Evolutionary conservation across 2,797 vertebrate genomes (phyloP).

Genomic region (Luscinia megarhynchos): DNA sequence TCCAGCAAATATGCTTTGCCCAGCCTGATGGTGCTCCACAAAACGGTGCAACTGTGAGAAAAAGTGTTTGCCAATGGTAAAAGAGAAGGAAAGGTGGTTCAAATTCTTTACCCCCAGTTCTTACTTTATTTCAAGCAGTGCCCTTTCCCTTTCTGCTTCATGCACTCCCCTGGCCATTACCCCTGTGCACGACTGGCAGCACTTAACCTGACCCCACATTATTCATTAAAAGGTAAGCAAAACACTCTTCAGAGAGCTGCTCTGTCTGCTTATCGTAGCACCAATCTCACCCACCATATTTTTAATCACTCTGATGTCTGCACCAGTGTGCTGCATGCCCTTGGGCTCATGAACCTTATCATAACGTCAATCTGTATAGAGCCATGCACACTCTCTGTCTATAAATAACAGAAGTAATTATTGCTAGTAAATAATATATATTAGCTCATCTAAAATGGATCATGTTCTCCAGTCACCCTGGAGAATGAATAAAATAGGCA

Average conservation of each 20-base stretch:
- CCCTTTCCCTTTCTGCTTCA: neutral
- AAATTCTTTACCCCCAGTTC: neutral
- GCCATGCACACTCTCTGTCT: neutral
- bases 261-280: neutral
- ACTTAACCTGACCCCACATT: neutral
- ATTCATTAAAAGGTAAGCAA: neutral
- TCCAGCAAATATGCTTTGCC: neutral
- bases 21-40: neutral
- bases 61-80: neutral
- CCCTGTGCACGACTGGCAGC: neutral
- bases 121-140: neutral
- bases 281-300: neutral
- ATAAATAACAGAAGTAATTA: slow-evolving; percentile 49
- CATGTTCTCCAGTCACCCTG: slow-evolving; percentile 18
- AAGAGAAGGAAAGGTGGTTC: neutral
- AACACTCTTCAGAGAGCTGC: slow-evolving; percentile 3
- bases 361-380: neutral
- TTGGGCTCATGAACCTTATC: slow-evolving; percentile 15
- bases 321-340: neutral
- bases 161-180: neutral
- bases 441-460: slow-evolving; percentile 44
- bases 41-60: neutral
- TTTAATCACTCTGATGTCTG: slow-evolving; percentile 43
- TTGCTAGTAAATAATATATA: slow-evolving; percentile 59
- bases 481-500: slow-evolving; percentile 36